A percentile compares a stretch with the other conserved stretches of the same genome.
Evolutionary conservation across 1,140 invertebrate genomes (phyloP).

Genomic region (Drosophila nikananu): DNA sequence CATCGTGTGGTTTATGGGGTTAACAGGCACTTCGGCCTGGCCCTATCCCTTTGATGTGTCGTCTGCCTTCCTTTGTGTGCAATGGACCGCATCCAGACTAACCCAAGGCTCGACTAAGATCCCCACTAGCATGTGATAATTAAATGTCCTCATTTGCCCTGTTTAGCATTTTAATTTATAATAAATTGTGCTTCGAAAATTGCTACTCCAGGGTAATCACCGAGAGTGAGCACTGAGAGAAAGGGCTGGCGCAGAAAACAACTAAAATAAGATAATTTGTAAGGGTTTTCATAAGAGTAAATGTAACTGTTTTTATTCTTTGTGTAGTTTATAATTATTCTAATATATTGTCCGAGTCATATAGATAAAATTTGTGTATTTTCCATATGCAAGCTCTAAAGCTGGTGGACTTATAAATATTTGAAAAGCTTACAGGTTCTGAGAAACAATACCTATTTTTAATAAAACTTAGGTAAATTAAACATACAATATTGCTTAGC

Average conservation of each 20-base stretch:
- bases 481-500: too few species aligned
- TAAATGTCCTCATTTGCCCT: conserved; percentile 71
- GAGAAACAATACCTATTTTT: too few species aligned
- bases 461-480: too few species aligned
- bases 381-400: too few species aligned
- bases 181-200: conserved; percentile 60
- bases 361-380: too few species aligned
- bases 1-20: conserved; percentile 75
- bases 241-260: not conserved
- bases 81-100: conserved; percentile 22
- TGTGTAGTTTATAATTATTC: too few species aligned
- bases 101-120: conserved; percentile 46
- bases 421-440: too few species aligned
- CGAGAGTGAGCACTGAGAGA: conserved; percentile 33
- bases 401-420: too few species aligned
- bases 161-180: conserved; percentile 80
- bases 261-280: rapidly evolving
- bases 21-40: conserved; percentile 44
- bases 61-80: conserved; percentile 6
- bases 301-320: too few species aligned
- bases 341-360: too few species aligned
- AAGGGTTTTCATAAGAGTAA: not conserved
- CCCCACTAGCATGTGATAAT: conserved; percentile 72
- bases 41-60: conserved; percentile 27
- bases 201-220: conserved; percentile 19